Evolutionary conservation across 2,888 invertebrate species (phyloP).

Genomic region (Apeira syringaria): DNA sequence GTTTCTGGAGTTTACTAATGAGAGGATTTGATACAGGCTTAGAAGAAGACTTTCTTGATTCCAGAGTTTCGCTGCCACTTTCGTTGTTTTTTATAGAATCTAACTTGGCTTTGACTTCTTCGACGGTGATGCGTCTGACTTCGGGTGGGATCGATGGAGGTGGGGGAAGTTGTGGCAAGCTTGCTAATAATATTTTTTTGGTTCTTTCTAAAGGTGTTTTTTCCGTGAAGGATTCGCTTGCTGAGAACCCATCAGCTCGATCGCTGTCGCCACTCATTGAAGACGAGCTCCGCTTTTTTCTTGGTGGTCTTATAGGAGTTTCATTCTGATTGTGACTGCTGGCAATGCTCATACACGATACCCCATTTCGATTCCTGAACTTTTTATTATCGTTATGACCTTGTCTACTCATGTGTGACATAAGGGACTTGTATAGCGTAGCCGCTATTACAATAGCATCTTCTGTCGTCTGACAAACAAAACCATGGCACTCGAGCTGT

Average conservation of each 20-base stretch:
- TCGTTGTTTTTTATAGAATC: constrained; percentile 73
- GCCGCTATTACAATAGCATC: constrained; percentile 96
- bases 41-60: constrained; percentile 72
- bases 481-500: constrained; percentile 94
- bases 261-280: constrained; percentile 86
- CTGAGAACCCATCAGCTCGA: constrained; percentile 77
- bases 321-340: constrained; percentile 78
- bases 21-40: constrained; percentile 42
- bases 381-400: constrained; percentile 80
- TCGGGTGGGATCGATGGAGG: constrained; percentile 60
- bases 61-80: constrained; percentile 78
- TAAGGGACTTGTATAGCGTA: constrained; percentile 93
- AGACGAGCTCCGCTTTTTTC: constrained; percentile 88
- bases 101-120: constrained; percentile 84
- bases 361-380: constrained; percentile 88
- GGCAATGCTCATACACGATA: constrained; percentile 90
- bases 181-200: constrained; percentile 82
- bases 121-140: constrained; percentile 72
- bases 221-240: constrained; percentile 72
- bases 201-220: constrained; percentile 79
- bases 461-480: constrained; percentile 94
- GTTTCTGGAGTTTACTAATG: constrained; percentile 43
- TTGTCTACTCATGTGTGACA: constrained; percentile 89
- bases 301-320: constrained; percentile 88
- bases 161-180: constrained; percentile 78